Evolutionary conservation across 2,888 invertebrate genomes (phyloP), one percentile per base, ranked within the genome.

Genomic region (Drosophila mimetica): DNA sequence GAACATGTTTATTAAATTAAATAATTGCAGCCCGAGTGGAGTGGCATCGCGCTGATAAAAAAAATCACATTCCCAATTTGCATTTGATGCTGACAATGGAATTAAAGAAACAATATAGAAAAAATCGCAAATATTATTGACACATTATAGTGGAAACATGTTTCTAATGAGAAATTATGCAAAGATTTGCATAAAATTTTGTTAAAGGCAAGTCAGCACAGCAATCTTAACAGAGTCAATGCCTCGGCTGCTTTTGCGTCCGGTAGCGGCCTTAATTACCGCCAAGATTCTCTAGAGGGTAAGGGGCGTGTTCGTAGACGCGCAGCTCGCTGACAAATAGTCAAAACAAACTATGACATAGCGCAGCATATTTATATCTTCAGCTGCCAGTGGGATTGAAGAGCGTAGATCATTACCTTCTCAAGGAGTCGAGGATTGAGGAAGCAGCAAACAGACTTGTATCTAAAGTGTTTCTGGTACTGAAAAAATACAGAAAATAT

Each of bases 131-230:
- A 53, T 71, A 70, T 74, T 86, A 82, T 86, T 86, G 82, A 84
- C 82, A 84, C 67, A 86, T 84, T 84, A 85, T 61, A 16, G 85
- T 84, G 67, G 71, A 86, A 82, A 86, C 82, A 86, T 79, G 88
- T 87, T 87, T 86, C 60, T 71, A 86, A 84, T 86, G 67, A 79
- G 85, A 87, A 84, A 84, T 81, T 84, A 87, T 87, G 84, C 88
- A 88, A 71, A 76, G 65, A 75, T 75, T 75, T 66, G 71, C 75
- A 75, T 75, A 66, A 53, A 54, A 55, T 65, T 64, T 64, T 42
- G 20, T 64, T 65, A 64, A 74, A 59, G 64, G 47, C 66, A 51
- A 72, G 41, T 59, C 63, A 71, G 65, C 67, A 71, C 63, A 71
- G 65, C 67, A 71, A 50, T 66, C 48, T 57, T 22, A 63, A 51